Conservation (phyloP, 2,888 invertebrate species). For the Eustalomyia histrio region DNA sequence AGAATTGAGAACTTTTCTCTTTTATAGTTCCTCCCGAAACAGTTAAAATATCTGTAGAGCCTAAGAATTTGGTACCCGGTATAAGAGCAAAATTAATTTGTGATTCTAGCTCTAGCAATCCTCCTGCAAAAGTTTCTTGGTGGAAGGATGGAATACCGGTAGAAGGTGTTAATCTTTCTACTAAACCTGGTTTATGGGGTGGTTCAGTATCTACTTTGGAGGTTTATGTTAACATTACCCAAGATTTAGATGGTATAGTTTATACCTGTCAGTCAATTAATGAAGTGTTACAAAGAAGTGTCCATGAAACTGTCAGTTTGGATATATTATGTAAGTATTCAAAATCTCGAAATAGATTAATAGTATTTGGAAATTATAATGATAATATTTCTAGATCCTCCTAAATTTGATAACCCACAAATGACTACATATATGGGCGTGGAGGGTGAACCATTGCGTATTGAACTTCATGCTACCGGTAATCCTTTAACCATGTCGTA, state of each 20-base stretch:
- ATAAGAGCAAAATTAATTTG: slow-evolving; percentile 76
- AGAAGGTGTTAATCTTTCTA: slow-evolving; percentile 76
- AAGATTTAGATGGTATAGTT: slow-evolving; percentile 76
- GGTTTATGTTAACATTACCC: slow-evolving; percentile 76
- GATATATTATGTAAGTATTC: slow-evolving; percentile 76
- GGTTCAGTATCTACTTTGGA: slow-evolving; percentile 76
- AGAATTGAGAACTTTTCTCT: background rate
- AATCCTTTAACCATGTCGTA: slow-evolving; percentile 77
- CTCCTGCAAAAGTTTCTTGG: slow-evolving; percentile 77
- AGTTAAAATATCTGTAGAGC: slow-evolving; percentile 75
- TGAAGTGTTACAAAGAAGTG: slow-evolving; percentile 76
- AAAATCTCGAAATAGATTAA: background rate
- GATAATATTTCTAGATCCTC: slow-evolving; percentile 70
- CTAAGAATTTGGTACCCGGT: slow-evolving; percentile 75
- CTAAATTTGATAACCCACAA: slow-evolving; percentile 74
- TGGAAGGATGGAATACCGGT: slow-evolving; percentile 78
- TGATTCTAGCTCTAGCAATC: slow-evolving; percentile 77
- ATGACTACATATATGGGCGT: slow-evolving; percentile 73
- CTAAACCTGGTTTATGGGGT: slow-evolving; percentile 76
- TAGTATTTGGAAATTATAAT: background rate
- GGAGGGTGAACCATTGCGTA: slow-evolving; percentile 75
- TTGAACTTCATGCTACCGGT: slow-evolving; percentile 75
- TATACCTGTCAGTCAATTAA: slow-evolving; percentile 78
- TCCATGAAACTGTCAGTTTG: slow-evolving; percentile 75
- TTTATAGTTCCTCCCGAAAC: slow-evolving; percentile 75